phyloP scores from a whole-genome alignment of 1,140 invertebrate genomes.

The Papilio helenus region DNA sequence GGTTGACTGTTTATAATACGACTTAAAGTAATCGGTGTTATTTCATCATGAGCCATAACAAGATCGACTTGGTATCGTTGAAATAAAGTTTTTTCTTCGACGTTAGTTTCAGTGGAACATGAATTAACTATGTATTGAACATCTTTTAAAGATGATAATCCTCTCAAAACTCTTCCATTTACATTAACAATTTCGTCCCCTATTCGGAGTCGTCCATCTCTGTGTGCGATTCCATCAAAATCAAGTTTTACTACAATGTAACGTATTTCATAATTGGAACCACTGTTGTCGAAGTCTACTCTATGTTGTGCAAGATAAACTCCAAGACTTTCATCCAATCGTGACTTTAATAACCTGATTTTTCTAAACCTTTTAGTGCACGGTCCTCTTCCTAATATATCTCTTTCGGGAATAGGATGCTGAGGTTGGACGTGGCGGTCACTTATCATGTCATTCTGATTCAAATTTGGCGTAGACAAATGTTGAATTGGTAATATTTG shows the following conservation, averaged over 20 bases:
- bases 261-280: slow-evolving; percentile 85
- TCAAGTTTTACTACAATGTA: slow-evolving; percentile 93
- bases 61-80: slow-evolving; percentile 85
- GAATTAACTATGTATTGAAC: slow-evolving; percentile 84
- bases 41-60: slow-evolving; percentile 85
- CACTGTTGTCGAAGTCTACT: slow-evolving; percentile 79
- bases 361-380: slow-evolving; percentile 83
- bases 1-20: slow-evolving; percentile 72
- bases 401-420: slow-evolving; percentile 54
- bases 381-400: slow-evolving; percentile 75
- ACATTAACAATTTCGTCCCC: slow-evolving; percentile 95
- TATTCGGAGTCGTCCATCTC: slow-evolving; percentile 90
- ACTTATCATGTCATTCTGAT: slow-evolving; percentile 45
- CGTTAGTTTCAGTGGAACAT: slow-evolving; percentile 77
- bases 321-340: slow-evolving; percentile 87
- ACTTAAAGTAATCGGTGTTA: slow-evolving; percentile 75
- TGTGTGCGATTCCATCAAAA: slow-evolving; percentile 90
- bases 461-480: slow-evolving; percentile 61
- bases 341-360: slow-evolving; percentile 84
- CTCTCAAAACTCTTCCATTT: slow-evolving; percentile 91
- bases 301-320: slow-evolving; percentile 88
- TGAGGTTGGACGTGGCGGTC: slow-evolving; percentile 37
- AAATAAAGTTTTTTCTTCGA: slow-evolving; percentile 73
- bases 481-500: slow-evolving; percentile 73
- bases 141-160: slow-evolving; percentile 87